Conservation (phyloP, 2,888 invertebrate species). For the Mechanitis mazaeus region DNA sequence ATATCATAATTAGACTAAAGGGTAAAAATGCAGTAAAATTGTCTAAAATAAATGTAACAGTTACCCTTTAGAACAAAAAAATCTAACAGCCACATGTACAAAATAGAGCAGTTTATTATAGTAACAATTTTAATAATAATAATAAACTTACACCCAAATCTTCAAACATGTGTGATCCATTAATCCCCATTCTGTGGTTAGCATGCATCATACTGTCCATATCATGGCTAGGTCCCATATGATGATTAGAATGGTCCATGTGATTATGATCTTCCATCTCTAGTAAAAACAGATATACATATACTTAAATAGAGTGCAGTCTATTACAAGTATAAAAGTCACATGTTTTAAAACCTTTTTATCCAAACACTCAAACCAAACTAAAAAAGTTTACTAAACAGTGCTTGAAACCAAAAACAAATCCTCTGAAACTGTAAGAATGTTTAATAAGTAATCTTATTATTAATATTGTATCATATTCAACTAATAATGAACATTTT, state of each 20-base stretch:
- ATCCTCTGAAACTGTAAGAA: slow-evolving; percentile 5
- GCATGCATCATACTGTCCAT: slow-evolving; percentile 12
- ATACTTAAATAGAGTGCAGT: slow-evolving; percentile 5
- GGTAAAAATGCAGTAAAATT: no score
- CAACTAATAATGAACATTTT: no score
- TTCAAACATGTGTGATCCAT: slow-evolving; percentile 37
- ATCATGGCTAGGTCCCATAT: slow-evolving; percentile 26
- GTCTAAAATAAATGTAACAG: no score
- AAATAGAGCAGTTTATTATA: no score
- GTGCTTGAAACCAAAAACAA: slow-evolving; percentile 27
- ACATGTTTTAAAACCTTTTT: slow-evolving; percentile 21
- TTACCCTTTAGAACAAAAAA: background rate
- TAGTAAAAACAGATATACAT: slow-evolving; percentile 16
- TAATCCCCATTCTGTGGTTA: slow-evolving; percentile 31
- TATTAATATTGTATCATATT: no score
- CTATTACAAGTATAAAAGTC: slow-evolving; percentile 5
- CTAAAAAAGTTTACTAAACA: slow-evolving; percentile 33
- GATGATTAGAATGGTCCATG: slow-evolving; percentile 44
- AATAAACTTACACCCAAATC: slow-evolving; percentile 35
- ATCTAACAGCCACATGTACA: no score
- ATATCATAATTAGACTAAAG: no score
- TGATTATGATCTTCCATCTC: slow-evolving; percentile 33
- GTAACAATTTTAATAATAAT: slow-evolving; percentile 12
- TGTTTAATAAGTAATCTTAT: background rate
- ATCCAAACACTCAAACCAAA: slow-evolving; percentile 20